phyloP scores from a whole-genome alignment of 2,797 vertebrate genomes.

The Coregonus suidteri region DNA sequence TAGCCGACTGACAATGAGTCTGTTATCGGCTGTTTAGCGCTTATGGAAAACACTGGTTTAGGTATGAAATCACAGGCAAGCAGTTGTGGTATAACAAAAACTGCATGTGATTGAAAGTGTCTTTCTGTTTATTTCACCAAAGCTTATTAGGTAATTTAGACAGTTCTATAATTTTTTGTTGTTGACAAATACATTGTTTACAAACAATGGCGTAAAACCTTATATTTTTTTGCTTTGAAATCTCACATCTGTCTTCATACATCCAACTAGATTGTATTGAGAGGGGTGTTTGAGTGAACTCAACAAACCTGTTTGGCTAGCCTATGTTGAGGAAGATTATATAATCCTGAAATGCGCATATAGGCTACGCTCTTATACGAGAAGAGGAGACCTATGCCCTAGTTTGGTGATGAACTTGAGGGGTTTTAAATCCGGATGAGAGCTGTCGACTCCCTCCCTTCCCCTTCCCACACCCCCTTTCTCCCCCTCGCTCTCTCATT shows the following conservation, averaged over 20 bases:
- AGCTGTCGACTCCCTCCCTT: slow-evolving; percentile 49
- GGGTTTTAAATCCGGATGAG: slow-evolving; percentile 31
- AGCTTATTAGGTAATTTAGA: neutral
- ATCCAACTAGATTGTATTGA: neutral
- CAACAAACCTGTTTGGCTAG: neutral
- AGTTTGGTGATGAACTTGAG: slow-evolving; percentile 29
- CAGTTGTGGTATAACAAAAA: neutral
- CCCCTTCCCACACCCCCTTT: slow-evolving; percentile 36
- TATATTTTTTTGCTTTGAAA: no score
- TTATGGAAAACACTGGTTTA: no score
- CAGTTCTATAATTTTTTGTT: neutral
- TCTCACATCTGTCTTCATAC: neutral
- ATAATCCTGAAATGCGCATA: neutral
- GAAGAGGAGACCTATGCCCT: neutral
- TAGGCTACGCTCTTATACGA: neutral
- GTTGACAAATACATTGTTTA: no score
- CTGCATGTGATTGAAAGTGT: neutral
- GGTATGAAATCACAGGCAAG: neutral
- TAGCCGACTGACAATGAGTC: no score
- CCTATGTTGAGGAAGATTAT: neutral
- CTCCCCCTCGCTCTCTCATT: slow-evolving; percentile 42
- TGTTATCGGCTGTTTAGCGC: no score
- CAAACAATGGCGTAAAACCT: neutral
- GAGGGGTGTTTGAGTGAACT: neutral
- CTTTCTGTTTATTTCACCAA: neutral